These are phyloP conservation scores for Leucoma salicis DNA, from an alignment of 2,888 invertebrate species.

Conservation along the genomic window DNA sequence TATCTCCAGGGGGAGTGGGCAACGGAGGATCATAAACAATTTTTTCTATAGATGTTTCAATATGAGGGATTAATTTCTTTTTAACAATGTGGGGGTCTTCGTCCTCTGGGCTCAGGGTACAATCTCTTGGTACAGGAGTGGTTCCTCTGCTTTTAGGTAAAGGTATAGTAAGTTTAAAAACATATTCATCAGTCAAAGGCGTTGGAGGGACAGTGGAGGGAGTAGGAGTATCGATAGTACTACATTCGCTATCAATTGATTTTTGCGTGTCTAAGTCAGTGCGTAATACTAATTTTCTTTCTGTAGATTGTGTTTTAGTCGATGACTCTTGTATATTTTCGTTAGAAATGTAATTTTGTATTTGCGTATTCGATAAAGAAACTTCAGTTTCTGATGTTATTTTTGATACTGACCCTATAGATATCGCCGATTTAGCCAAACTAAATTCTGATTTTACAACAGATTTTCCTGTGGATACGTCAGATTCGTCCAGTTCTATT, in stretches of 20 bases:
- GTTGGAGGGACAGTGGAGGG: constrained; percentile 61
- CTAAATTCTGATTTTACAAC: constrained; percentile 7
- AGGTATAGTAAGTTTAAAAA: constrained; percentile 60
- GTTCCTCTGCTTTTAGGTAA: constrained; percentile 55
- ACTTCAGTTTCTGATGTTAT: background rate
- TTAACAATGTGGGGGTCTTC: constrained; percentile 66
- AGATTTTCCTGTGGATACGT: constrained; percentile 8
- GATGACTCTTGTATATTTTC: constrained; percentile 24
- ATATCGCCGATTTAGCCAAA: background rate
- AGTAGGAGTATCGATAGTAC: constrained; percentile 48
- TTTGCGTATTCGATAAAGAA: constrained; percentile 10
- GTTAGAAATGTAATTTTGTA: constrained; percentile 14
- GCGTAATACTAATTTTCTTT: constrained; percentile 26
- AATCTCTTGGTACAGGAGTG: constrained; percentile 44
- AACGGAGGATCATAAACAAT: constrained; percentile 63
- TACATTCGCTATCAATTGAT: constrained; percentile 33
- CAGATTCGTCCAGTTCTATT: constrained; percentile 12
- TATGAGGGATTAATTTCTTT: constrained; percentile 62
- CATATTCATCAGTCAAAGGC: constrained; percentile 69
- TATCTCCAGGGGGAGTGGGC: constrained; percentile 49
- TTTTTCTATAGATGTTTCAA: constrained; percentile 56
- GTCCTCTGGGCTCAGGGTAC: constrained; percentile 36
- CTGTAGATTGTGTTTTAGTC: constrained; percentile 15
- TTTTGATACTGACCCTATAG: constrained; percentile 7
- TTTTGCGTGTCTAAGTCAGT: constrained; percentile 31